phyloP scores from a whole-genome alignment of 2,888 invertebrate species.

The Ctenicera cuprea region DNA sequence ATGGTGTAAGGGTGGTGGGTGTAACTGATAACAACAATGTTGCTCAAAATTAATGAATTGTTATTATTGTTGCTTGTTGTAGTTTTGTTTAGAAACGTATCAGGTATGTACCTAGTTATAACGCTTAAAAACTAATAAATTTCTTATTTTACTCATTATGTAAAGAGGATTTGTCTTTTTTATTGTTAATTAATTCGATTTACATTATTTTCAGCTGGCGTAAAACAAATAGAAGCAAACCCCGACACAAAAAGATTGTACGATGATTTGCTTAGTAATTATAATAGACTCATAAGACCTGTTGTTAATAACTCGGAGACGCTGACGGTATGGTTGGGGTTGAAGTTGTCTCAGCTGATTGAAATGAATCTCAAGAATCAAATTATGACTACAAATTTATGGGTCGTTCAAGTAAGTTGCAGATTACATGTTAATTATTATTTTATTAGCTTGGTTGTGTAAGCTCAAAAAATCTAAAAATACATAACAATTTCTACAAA shows the following conservation, averaged over 20 bases:
- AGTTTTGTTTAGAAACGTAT: conserved; percentile 56
- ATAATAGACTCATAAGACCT: conserved; percentile 95
- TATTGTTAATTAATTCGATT: background rate
- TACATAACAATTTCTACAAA: background rate
- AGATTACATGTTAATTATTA: too few relatives aligned
- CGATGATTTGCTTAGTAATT: conserved; percentile 96
- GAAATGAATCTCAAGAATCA: conserved; percentile 95
- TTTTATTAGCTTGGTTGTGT: too few relatives aligned
- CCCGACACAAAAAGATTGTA: conserved; percentile 96
- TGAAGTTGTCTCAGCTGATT: conserved; percentile 92
- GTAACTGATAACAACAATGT: conserved; percentile 58
- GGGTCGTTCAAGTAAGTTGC: conserved; percentile 90
- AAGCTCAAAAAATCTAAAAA: background rate
- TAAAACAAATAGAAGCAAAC: conserved; percentile 83
- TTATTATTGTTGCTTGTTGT: conserved; percentile 52
- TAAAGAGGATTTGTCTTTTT: background rate
- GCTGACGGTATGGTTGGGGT: conserved; percentile 91
- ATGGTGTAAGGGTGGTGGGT: conserved; percentile 61
- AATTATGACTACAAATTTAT: conserved; percentile 95
- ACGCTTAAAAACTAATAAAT: too few relatives aligned
- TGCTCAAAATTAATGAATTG: conserved; percentile 42
- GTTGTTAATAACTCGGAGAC: conserved; percentile 95
- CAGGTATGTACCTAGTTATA: conserved; percentile 56
- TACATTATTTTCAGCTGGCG: conserved; percentile 62
- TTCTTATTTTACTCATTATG: background rate